A percentile compares a stretch with the other conserved stretches of the same genome.
phyloP scores from a whole-genome alignment of 2,888 invertebrate genomes.

The Hymenopus coronatus region DNA sequence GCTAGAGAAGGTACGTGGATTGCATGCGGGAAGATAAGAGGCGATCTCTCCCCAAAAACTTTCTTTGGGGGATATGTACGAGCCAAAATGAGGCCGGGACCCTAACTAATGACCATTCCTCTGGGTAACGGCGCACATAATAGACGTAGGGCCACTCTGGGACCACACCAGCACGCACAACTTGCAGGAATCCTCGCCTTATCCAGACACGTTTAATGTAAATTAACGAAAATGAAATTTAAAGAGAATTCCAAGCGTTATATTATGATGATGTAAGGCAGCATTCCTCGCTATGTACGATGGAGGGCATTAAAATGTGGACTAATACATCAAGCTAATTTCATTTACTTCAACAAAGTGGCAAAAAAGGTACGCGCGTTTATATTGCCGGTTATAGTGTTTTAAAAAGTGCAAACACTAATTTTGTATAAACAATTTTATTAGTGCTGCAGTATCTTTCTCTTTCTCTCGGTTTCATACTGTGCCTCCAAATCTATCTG shows the following conservation, averaged over 20 bases:
- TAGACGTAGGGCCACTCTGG: background rate
- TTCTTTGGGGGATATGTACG: slow-evolving; percentile 10
- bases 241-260: background rate
- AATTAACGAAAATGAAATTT: background rate
- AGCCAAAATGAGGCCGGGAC: background rate
- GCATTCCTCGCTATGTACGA: background rate
- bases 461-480: no score
- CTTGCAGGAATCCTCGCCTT: background rate
- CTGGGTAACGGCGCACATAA: background rate
- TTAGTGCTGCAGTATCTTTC: no score
- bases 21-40: background rate
- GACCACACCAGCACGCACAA: background rate
- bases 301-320: no score
- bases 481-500: no score
- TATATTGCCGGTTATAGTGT: no score
- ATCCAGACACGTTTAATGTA: background rate
- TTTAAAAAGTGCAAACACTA: no score
- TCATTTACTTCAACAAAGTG: no score
- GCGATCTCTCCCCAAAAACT: slow-evolving; percentile 1
- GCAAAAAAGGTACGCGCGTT: no score
- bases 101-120: slow-evolving; percentile 11
- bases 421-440: no score
- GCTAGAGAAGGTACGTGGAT: background rate
- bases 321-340: no score
- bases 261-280: background rate